A percentile compares a stretch with the other conserved stretches of the same genome.
Conservation (phyloP, 2,113 vertebrate species). For the Semnopithecus entellus region DNA sequence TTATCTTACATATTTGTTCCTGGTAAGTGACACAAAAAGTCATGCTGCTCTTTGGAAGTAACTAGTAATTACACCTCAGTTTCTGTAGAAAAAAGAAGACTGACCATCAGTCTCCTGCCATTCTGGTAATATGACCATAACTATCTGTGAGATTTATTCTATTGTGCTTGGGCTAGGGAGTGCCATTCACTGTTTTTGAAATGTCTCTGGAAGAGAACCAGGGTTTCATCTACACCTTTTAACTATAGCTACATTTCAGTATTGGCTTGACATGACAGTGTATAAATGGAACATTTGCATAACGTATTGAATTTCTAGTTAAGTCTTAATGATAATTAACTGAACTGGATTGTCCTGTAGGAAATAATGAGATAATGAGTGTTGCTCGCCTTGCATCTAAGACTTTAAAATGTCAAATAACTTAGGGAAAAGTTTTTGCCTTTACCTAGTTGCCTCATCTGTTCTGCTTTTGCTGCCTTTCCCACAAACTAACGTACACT, state of each 20-base stretch:
- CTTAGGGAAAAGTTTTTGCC: conserved; percentile 15
- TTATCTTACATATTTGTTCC: not conserved
- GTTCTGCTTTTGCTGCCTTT: not conserved
- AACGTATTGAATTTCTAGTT: conserved; percentile 65
- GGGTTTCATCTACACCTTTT: not conserved
- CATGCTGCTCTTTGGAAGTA: not conserved
- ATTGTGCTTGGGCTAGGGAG: not conserved
- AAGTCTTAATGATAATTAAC: conserved; percentile 53
- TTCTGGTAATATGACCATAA: not conserved
- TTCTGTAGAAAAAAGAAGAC: not conserved
- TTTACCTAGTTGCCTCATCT: not conserved
- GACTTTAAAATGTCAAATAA: conserved; percentile 43
- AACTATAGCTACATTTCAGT: not conserved
- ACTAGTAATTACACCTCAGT: accelerated
- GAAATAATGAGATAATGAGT: conserved; percentile 66
- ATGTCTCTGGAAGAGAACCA: not conserved
- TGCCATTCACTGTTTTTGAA: not conserved
- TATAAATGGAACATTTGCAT: conserved; percentile 48
- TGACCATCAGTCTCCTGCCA: not conserved
- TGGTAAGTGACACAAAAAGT: not conserved
- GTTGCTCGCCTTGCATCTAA: conserved; percentile 42
- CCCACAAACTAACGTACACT: not conserved
- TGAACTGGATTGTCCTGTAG: conserved; percentile 49
- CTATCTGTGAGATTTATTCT: not conserved
- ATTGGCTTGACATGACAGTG: not conserved